Base-by-base conservation (phyloP, 2,113 vertebrate genomes). In the Puntigrus tetrazona region DNA sequence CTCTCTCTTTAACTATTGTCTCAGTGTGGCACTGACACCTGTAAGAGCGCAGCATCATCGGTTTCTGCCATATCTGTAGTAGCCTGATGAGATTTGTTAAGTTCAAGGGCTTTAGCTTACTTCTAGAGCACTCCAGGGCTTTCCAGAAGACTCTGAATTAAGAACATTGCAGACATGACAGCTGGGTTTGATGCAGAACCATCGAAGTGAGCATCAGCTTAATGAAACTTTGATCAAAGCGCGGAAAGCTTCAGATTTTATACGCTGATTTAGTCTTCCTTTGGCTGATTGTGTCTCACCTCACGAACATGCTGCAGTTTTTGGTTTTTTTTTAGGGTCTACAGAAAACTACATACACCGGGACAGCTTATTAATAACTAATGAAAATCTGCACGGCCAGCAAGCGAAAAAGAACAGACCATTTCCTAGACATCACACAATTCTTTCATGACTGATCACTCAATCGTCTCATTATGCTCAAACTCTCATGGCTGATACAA, bases 171-270 rank as follows among this genome's bases (percentile, higher is more conserved):
- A 70, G 43, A 55, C 45, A 75, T 84, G 79, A 85, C 86, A 87
- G 52, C 73, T 85, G 63, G 45, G 38, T 79, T 76, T 63, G 77
- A 79, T 74, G 79, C 65, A 65, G 61, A 82, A 74, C 61, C 41
- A 34, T 79, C 27, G 50, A 82, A 85, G 79, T 65, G 43, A 77
- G 34, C 55, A 73, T 81, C 78, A 85, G 76, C 84, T 65, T 65
- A 87, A 87, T 83, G 83, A 87, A 87, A 82, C 80, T 78, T 85
- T 82, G 79, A 87, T 87, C 79, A 85, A 85, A 87, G 86, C 45
- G 31, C 9, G 18, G 27, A 31, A 85, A 73, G 83, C 79, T 84
- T 81, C 41, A 52, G 65, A 82, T 38, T 47, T 67, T 11, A 27
- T 78, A 27, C 16, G 36, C 34, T 29, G n/a, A 61, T 75, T 87